Evolutionary conservation across 2,113 vertebrate genomes (phyloP).

Genomic region (Sander vitreus): DNA sequence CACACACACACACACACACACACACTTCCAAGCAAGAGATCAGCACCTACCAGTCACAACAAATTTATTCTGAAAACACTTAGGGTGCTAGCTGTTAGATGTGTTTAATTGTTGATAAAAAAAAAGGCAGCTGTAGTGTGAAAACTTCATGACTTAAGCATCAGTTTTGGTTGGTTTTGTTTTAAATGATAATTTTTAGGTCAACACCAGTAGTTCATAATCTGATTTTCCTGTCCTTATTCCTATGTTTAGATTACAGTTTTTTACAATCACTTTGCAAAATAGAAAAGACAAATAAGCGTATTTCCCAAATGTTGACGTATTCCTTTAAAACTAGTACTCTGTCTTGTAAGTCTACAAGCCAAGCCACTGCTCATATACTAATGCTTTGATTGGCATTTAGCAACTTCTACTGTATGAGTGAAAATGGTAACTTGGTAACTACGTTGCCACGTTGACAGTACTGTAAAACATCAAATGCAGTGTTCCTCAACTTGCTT

Average conservation of each 20-base stretch:
- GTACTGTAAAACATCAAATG: too few relatives aligned
- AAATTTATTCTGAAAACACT: slow-evolving; percentile 8
- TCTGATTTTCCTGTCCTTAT: neutral
- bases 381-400: too few relatives aligned
- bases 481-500: too few relatives aligned
- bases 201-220: neutral
- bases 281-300: too few relatives aligned
- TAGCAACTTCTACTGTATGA: too few relatives aligned
- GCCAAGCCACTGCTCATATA: too few relatives aligned
- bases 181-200: neutral
- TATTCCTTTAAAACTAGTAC: too few relatives aligned
- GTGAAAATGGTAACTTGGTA: too few relatives aligned
- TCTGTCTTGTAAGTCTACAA: too few relatives aligned
- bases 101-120: slow-evolving; percentile 12
- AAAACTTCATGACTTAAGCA: neutral
- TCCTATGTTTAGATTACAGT: neutral
- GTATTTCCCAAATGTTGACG: too few relatives aligned
- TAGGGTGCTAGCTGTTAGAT: neutral
- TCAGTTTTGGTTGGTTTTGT: neutral
- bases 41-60: slow-evolving; percentile 17
- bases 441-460: too few relatives aligned
- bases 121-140: slow-evolving; percentile 1
- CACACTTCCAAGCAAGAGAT: slow-evolving; percentile 36
- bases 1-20: neutral
- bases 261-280: too few relatives aligned